Evolutionary conservation across 2,797 vertebrate species (phyloP), one percentile per base, ranked within the genome.

Genomic region (Nyctibius grandis): DNA sequence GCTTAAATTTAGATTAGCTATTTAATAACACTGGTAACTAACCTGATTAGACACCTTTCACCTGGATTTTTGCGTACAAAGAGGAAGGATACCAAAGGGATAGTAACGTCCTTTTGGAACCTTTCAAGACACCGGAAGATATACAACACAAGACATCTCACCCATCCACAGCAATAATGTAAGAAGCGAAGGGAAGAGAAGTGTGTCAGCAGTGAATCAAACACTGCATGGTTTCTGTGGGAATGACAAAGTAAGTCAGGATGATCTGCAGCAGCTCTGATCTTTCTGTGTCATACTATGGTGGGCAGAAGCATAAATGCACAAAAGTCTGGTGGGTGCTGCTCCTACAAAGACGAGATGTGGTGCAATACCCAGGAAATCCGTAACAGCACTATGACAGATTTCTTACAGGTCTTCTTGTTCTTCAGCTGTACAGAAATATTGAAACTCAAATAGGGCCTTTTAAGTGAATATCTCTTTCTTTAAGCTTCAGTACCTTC

Each of bases 141-240:
- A 28, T 3, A 19, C 12, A 6, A 33, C 22, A 76, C 47, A 53
- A 34, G 33, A 45, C 19, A 70, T 11, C 47, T 77, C 68, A 70
- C 11, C 65, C 38, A 28, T 31, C 44, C 53, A 67, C 0, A 0
- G 34, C 53, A 47, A 29, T 16, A 42, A 40, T 2, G 4, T 13
- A 59, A 73, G n/a, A 44, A 79, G 31, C n/a, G 16, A 63, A 60
- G 68, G 53, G 26, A 59, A 80, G 57, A 72, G n/a, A 68, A 79
- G 15, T 5, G 26, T 76, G 63, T 22, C 54, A 88, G 20, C 3
- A 79, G 36, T 29, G 59, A 75, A 31, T 48, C 38, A 80, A 81
- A 73, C 33, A 9, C 63, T n/a, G 50, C 10, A 47, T 9, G 40
- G 47, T 33, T 87, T 78, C 82, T 64, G 23, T 31, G 64, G 38